Evolutionary conservation across 2,888 invertebrate species (phyloP), one percentile per base, ranked within the genome.

Genomic region (Habrosyne pyritoides): DNA sequence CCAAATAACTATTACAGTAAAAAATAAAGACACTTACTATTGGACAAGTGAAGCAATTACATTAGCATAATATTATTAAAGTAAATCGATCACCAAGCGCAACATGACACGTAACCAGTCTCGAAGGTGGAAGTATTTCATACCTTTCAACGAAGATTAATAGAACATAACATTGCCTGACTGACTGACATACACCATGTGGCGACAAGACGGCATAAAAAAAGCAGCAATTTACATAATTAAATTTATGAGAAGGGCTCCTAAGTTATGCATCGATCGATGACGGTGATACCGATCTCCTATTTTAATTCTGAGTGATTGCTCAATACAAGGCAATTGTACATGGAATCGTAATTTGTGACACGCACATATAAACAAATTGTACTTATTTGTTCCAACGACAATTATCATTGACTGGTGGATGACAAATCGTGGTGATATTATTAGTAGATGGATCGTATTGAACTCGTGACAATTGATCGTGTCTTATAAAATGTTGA

Each of bases 21-120:
- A 63, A 63, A 57, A 48, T 49, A 30, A n/a, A 58, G 49, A 51
- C 52, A 58, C 63, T 59, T 60, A 53, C 14, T 47, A 60, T 8
- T 8, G 51, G 61, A 67, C 66, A 60, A 60, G 67, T 69, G 59
- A 52, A 69, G 69, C 69, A 69, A 73, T 75, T 76, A 65, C 65
- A 83, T 83, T 79, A 78, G 59, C 75, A 81, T 80, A 77, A 69
- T 73, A 68, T 65, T 72, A 74, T 71, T 71, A 60, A 68, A 72
- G 74, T 72, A 69, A 75, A 79, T 80, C 77, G 72, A 77, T 78
- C 67, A 67, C 59, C 59, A 59, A 56, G 60, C 55, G 60, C 51
- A 47, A 60, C 65, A 54, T 65, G 69, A 72, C 66, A 64, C 56
- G 63, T 64, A 66, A 68, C 66, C 61, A 65, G 73, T 69, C 68